Evolutionary conservation across 2,888 invertebrate species (phyloP).

Genomic region (Adela reaumurella): DNA sequence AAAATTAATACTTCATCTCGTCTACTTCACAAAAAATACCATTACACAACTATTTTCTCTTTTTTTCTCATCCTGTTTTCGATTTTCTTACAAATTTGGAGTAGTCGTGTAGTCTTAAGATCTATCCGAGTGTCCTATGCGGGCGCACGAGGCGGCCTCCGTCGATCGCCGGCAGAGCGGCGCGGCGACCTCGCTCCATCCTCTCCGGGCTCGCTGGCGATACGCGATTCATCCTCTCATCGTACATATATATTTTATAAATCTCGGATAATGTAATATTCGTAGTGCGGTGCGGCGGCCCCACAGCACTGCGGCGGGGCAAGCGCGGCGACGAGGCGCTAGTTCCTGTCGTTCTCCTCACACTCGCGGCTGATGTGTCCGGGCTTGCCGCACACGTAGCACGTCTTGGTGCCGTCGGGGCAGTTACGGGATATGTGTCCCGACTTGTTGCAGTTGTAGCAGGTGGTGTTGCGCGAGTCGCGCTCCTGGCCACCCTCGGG

Average conservation of each 20-base stretch:
- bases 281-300: background rate
- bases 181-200: constrained; percentile 19
- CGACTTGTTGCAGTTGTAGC: constrained; percentile 93
- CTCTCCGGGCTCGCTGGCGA: no score
- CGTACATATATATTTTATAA: constrained; percentile 34
- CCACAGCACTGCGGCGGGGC: constrained; percentile 14
- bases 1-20: constrained; percentile 37
- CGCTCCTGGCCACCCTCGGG: constrained; percentile 65
- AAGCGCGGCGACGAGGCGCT: constrained; percentile 20
- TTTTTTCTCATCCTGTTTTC: background rate
- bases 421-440: constrained; percentile 88
- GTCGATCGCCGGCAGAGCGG: constrained; percentile 20
- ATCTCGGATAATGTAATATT: constrained; percentile 1
- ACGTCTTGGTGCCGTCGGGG: constrained; percentile 83
- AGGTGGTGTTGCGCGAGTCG: constrained; percentile 66
- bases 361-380: constrained; percentile 90
- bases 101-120: constrained; percentile 38
- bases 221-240: constrained; percentile 30
- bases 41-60: constrained; percentile 15
- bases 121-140: constrained; percentile 17
- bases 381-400: constrained; percentile 90
- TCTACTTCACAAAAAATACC: constrained; percentile 22
- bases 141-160: constrained; percentile 1
- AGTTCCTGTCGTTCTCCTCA: constrained; percentile 72
- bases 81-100: constrained; percentile 26